These are phyloP conservation scores for Epirrhoe tristata DNA, from an alignment of 2,888 invertebrate genomes.

Conservation along the genomic window DNA sequence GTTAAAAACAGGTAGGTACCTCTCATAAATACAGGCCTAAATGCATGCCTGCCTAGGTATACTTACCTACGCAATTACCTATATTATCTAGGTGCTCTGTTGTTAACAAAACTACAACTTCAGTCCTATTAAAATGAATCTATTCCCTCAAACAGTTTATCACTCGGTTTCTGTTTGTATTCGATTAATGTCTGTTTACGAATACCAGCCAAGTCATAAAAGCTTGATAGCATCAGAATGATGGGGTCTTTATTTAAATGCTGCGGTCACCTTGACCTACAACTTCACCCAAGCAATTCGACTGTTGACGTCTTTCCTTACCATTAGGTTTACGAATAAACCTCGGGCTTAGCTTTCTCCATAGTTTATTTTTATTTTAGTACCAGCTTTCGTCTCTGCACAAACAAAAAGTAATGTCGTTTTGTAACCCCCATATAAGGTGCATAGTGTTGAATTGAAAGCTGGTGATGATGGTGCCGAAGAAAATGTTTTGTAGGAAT, in stretches of 20 bases:
- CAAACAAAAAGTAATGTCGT: no score
- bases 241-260: slow-evolving; percentile 30
- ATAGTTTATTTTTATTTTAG: slow-evolving; percentile 10
- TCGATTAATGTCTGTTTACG: slow-evolving; percentile 4
- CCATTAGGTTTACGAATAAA: slow-evolving; percentile 27
- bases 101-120: no score
- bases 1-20: no score
- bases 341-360: slow-evolving; percentile 18
- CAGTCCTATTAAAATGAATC: not conserved
- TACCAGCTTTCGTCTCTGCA: not conserved
- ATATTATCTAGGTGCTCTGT: no score
- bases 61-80: no score
- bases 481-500: no score
- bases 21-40: no score
- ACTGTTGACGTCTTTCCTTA: slow-evolving; percentile 35
- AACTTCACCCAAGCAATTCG: slow-evolving; percentile 33
- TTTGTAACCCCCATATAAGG: no score
- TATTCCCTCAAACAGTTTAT: not conserved
- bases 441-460: no score
- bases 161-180: slow-evolving; percentile 8
- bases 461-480: no score
- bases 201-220: slow-evolving; percentile 17
- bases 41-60: no score
- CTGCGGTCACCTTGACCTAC: slow-evolving; percentile 42
- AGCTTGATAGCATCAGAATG: slow-evolving; percentile 25